Base-by-base conservation (phyloP, 1,140 invertebrate genomes). In the Drosophila nigromelanica region DNA sequence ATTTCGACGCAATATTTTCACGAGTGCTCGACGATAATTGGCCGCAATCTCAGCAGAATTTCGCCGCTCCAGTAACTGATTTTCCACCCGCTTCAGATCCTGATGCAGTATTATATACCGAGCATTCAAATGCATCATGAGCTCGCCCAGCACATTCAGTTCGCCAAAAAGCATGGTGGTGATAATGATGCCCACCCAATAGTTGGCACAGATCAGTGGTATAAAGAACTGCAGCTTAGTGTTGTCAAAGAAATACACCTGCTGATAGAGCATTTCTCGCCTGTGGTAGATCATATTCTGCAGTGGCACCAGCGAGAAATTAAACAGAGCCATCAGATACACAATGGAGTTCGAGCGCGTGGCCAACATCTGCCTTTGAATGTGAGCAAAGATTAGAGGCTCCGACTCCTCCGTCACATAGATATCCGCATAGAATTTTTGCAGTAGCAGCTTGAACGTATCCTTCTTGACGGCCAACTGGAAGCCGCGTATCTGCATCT, bases 111-210 rank as follows among this genome's bases (percentile, higher is more conserved):
- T 66, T 1, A 76, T 24, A 40, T 89, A 91, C 4, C 89, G 78
- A 3, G 71, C 81, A 68, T 91, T 91, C 15, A 91, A 62, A 56
- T 91, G 80, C 70, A 83, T 80, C 68, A 90, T 80, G 10, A 89
- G 45, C 35, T 80, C 85, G 10, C 83, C 81, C 47, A 91, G 35
- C 6, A 90, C 61, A 73, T 91, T 91, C 2, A 90, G 58, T 10
- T 91, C 89, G 5, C 85, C 83, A 2, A 86, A 76, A 0, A 91
- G 58, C 59, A 80, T 85, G 24, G 71, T 71, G 10, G 75, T 81
- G 14, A 91, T 79, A 5, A 82, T 74, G 5, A 89, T 43, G 14
- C 89, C 85, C 35, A 86, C 74, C 78, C 76, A 90, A 6, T 86
- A 71, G 30, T 80, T 80, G 30, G 79, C 54, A 3, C 37, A 30